These are phyloP conservation scores for Diprion similis DNA, from an alignment of 1,140 invertebrate genomes.

Conservation along the genomic window DNA sequence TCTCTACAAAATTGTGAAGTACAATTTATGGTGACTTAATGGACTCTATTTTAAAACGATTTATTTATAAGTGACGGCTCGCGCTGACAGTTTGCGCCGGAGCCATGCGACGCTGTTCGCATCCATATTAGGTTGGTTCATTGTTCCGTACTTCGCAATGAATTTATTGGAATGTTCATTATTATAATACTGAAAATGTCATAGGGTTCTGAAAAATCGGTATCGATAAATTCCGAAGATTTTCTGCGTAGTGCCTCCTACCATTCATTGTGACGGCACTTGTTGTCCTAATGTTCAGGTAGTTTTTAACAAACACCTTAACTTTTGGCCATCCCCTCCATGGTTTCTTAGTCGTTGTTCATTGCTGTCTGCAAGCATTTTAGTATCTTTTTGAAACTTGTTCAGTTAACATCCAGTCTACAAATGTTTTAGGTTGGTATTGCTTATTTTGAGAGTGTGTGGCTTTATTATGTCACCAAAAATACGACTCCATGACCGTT, in stretches of 20 bases:
- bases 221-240: too few species aligned
- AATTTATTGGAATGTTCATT: not conserved
- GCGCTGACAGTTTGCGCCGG: too few species aligned
- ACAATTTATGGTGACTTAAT: too few species aligned
- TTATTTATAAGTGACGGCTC: not conserved
- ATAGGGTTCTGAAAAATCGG: not conserved
- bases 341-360: not conserved
- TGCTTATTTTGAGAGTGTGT: too few species aligned
- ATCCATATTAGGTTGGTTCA: too few species aligned
- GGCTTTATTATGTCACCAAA: too few species aligned
- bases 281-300: not conserved
- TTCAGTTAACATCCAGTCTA: too few species aligned
- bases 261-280: not conserved
- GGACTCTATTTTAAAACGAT: not conserved
- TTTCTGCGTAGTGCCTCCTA: too few species aligned
- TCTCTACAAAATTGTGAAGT: too few species aligned
- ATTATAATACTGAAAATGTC: not conserved
- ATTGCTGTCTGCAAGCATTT: constrained; percentile 1
- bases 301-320: not conserved
- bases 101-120: too few species aligned
- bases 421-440: too few species aligned
- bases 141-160: not conserved
- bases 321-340: not conserved
- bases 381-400: not conserved
- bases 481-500: not conserved